Percentiles rank a stretch among this genome's conserved stretches.
Evolutionary conservation across 2,797 vertebrate genomes (phyloP).

Genomic region (Onychomys leucogaster): DNA sequence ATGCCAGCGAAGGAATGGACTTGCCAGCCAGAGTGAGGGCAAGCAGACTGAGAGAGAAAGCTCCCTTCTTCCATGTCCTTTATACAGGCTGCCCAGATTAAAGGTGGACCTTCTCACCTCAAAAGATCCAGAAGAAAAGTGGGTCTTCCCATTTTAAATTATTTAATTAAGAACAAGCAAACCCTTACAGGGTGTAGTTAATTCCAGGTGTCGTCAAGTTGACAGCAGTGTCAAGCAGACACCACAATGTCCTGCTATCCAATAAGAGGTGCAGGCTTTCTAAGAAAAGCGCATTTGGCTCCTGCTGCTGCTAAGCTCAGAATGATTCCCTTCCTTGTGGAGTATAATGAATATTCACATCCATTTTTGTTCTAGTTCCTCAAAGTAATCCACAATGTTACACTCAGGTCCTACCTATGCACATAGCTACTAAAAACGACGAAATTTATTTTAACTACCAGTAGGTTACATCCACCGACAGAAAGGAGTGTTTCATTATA

Average conservation of each 20-base stretch:
- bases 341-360: conserved; percentile 43
- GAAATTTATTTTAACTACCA: conserved; percentile 38
- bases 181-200: neutral
- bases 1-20: neutral
- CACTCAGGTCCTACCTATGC: neutral
- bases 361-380: conserved; percentile 30
- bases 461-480: conserved; percentile 11
- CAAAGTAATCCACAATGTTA: neutral
- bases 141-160: neutral
- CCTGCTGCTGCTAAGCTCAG: neutral
- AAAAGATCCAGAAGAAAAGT: neutral
- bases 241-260: no score
- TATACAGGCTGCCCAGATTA: neutral
- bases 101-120: neutral
- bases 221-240: neutral
- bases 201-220: neutral
- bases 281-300: neutral
- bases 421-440: neutral
- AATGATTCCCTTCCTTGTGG: conserved; percentile 44
- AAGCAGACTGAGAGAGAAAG: neutral
- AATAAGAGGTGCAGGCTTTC: neutral
- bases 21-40: neutral
- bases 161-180: neutral
- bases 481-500: neutral
- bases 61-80: neutral